These are phyloP conservation scores for Baronia brevicornis DNA, from an alignment of 2,888 invertebrate species.

Conservation along the genomic window DNA sequence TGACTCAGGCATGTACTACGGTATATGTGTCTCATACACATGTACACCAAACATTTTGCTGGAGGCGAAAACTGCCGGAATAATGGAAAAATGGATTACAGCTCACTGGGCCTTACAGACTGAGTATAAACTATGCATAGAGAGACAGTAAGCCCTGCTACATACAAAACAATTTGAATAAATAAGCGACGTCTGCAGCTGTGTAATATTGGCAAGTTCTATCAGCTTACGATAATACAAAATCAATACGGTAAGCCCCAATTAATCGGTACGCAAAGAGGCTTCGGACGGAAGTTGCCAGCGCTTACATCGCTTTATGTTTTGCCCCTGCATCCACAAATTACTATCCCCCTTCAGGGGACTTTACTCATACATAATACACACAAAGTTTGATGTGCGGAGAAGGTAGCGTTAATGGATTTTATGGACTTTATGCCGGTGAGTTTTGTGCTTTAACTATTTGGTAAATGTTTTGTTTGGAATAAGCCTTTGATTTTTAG, in stretches of 20 bases:
- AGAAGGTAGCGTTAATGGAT: slow-evolving; percentile 8
- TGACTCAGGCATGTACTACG: slow-evolving; percentile 5
- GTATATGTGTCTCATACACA: slow-evolving; percentile 2
- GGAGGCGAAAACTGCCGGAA: slow-evolving; percentile 12
- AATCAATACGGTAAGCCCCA: slow-evolving; percentile 63
- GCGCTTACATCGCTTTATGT: slow-evolving; percentile 21
- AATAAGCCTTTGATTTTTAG: too few relatives aligned
- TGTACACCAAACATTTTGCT: slow-evolving; percentile 11
- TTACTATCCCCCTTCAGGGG: slow-evolving; percentile 29
- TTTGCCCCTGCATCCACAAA: slow-evolving; percentile 15
- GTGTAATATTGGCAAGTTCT: slow-evolving; percentile 47
- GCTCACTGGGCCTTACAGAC: slow-evolving; percentile 17
- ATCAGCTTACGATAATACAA: slow-evolving; percentile 61
- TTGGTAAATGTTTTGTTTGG: too few relatives aligned
- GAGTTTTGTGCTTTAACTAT: too few relatives aligned
- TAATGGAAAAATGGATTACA: slow-evolving; percentile 19
- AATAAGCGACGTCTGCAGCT: slow-evolving; percentile 44
- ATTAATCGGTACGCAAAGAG: slow-evolving; percentile 58
- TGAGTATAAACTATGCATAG: slow-evolving; percentile 24
- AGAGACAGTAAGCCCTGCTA: slow-evolving; percentile 20
- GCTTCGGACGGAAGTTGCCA: slow-evolving; percentile 32
- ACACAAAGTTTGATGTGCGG: slow-evolving; percentile 10
- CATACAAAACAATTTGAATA: slow-evolving; percentile 38
- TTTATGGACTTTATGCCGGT: too few relatives aligned
- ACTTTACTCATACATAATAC: slow-evolving; percentile 37